Evolutionary conservation across 2,888 invertebrate genomes (phyloP).

Genomic region (Drosophila birchii): DNA sequence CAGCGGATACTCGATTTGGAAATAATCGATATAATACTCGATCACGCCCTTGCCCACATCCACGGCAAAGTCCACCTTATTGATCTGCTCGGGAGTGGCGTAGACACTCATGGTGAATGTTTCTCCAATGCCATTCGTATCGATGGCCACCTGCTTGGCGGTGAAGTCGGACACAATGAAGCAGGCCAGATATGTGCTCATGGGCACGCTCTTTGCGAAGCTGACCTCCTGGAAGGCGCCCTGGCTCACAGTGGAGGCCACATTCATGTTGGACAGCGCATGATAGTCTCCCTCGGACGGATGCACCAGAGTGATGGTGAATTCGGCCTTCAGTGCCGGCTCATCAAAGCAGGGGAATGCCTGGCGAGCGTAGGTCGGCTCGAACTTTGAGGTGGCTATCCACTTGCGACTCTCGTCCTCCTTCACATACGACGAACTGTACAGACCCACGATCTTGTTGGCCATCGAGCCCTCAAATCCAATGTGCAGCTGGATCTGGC

Average conservation of each 20-base stretch:
- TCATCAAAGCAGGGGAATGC: slow-evolving; percentile 98
- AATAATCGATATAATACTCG: slow-evolving; percentile 93
- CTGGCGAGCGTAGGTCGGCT: slow-evolving; percentile 96
- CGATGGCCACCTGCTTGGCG: slow-evolving; percentile 85
- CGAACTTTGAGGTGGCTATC: slow-evolving; percentile 96
- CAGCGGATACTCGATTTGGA: slow-evolving; percentile 93
- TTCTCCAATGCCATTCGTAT: slow-evolving; percentile 86
- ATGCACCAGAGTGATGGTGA: slow-evolving; percentile 90
- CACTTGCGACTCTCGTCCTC: slow-evolving; percentile 81
- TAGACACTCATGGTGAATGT: slow-evolving; percentile 90
- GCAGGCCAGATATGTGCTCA: slow-evolving; percentile 97
- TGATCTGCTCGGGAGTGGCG: slow-evolving; percentile 90
- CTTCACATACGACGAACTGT: slow-evolving; percentile 88
- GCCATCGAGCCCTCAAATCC: slow-evolving; percentile 88
- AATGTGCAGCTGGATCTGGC: slow-evolving; percentile 56
- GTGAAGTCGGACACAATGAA: slow-evolving; percentile 96
- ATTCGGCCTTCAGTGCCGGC: slow-evolving; percentile 95
- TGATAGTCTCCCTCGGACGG: slow-evolving; percentile 88
- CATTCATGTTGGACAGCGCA: slow-evolving; percentile 95
- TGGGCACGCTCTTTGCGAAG: slow-evolving; percentile 93
- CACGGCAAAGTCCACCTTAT: slow-evolving; percentile 91
- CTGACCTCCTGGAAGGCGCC: slow-evolving; percentile 87
- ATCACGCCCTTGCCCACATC: slow-evolving; percentile 90
- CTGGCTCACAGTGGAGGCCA: slow-evolving; percentile 74
- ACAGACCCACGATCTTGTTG: slow-evolving; percentile 90